Evolutionary conservation across 2,113 vertebrate species (phyloP), one percentile per base, ranked within the genome.

Genomic region (Casuarius casuarius): DNA sequence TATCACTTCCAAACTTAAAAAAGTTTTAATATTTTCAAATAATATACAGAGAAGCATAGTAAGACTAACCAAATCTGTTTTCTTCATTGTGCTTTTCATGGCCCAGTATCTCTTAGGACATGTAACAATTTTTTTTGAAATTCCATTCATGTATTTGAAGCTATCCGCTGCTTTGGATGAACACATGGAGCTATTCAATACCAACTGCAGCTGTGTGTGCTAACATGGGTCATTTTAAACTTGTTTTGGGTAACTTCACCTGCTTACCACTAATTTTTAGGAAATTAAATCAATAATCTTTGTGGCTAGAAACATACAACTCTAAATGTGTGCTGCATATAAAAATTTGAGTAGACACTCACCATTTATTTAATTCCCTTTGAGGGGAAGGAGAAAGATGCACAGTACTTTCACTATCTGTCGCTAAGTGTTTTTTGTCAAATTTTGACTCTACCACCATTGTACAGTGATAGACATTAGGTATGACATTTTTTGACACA

Each of bases 351-450:
- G 82, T 19, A 84, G 88, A 94, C 88, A 89, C 22, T 89, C 77
- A 79, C 44, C 79, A 66, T 92, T 90, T 82, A 40, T 71, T 85
- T 66, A 73, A 38, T 59, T 92, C 73, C 33, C 77, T 94, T 63
- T 67, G 68, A 89, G 73, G 65, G 44, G 62, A 96, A 84, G 0
- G 1, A 84, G 84, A 74, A 94, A 81, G 83, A 95, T 59, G 33
- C 70, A 89, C 48, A 28, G 42, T 86, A 62, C 78, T 92, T 96
- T 56, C 74, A 70, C 82, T 89, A 85, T 92, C 84, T 92, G 70
- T 95, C 97, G 76, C 58, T 76, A 95, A 95, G 94, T 97, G 94
- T 1, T 96, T 97, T 96, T 97, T 96, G 96, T 97, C 94, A 97
- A 81, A 84, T 93, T 95, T 95, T 82, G 94, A 93, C 62, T 93